Evolutionary conservation across 2,888 invertebrate genomes (phyloP).

Genomic region (Limenitis camilla): DNA sequence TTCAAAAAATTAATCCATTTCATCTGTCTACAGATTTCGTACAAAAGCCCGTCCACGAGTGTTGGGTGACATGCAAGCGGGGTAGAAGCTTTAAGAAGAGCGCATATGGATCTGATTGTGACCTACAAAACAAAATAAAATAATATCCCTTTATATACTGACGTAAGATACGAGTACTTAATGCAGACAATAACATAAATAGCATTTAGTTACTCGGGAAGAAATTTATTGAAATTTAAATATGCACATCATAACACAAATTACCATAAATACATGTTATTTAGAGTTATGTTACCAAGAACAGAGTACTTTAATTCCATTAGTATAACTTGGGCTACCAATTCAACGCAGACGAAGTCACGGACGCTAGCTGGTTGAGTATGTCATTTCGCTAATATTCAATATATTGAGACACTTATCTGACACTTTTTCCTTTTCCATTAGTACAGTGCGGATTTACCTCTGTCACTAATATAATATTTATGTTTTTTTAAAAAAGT

Average conservation of each 20-base stretch:
- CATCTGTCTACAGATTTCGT: constrained; percentile 45
- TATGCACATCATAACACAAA: too few relatives aligned
- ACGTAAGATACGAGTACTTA: background rate
- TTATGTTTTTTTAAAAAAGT: too few relatives aligned
- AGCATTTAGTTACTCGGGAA: too few relatives aligned
- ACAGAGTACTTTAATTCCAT: too few relatives aligned
- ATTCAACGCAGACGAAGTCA: too few relatives aligned
- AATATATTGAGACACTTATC: background rate
- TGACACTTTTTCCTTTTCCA: background rate
- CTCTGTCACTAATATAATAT: background rate
- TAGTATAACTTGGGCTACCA: too few relatives aligned
- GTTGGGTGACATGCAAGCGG: constrained; percentile 66
- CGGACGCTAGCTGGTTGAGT: too few relatives aligned
- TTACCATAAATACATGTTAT: too few relatives aligned
- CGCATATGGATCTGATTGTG: constrained; percentile 42
- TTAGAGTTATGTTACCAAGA: too few relatives aligned
- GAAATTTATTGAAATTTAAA: too few relatives aligned
- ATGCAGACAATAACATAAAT: too few relatives aligned
- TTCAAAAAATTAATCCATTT: background rate
- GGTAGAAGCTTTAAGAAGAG: constrained; percentile 64
- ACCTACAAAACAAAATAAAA: constrained; percentile 39
- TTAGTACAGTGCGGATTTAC: background rate
- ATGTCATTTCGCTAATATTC: background rate
- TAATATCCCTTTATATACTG: constrained; percentile 4
- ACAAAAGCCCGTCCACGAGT: constrained; percentile 60